phyloP scores from a whole-genome alignment of 2,888 invertebrate genomes.

The Drosophila greeni region DNA sequence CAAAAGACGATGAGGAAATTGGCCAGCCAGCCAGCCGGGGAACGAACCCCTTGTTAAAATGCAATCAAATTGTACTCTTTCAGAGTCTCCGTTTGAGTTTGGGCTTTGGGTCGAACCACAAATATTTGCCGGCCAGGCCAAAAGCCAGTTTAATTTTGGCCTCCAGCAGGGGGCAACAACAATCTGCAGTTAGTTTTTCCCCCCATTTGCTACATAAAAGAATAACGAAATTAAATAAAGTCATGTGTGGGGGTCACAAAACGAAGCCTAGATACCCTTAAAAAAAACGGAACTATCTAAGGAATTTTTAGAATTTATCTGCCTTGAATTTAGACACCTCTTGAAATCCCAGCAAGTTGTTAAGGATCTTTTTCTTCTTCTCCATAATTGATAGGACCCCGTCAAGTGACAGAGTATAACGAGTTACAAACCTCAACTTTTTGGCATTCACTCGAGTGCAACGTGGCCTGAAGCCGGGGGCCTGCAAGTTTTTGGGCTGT shows the following conservation, averaged over 20 bases:
- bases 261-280: conserved; percentile 27
- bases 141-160: conserved; percentile 66
- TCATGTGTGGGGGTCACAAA: not conserved
- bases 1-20: conserved; percentile 54
- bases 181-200: conserved; percentile 34
- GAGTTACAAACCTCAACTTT: conserved; percentile 46
- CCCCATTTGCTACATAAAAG: conserved; percentile 17
- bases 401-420: conserved; percentile 44
- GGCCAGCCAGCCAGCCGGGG: conserved; percentile 46
- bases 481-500: conserved; percentile 42
- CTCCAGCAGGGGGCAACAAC: conserved; percentile 43
- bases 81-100: conserved; percentile 10
- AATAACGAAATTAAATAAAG: conserved; percentile 29
- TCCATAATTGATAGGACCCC: conserved; percentile 37
- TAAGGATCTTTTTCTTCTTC: not conserved
- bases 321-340: not conserved
- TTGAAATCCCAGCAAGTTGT: not conserved
- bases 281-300: too few relatives aligned
- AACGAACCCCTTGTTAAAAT: conserved; percentile 64
- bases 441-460: conserved; percentile 61
- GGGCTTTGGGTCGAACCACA: conserved; percentile 31
- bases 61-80: conserved; percentile 65
- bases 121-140: conserved; percentile 50
- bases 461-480: conserved; percentile 57
- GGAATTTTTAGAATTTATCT: not conserved